Base-by-base conservation (phyloP, 2,888 invertebrate species). In the Trichogramma dendrolimi region DNA sequence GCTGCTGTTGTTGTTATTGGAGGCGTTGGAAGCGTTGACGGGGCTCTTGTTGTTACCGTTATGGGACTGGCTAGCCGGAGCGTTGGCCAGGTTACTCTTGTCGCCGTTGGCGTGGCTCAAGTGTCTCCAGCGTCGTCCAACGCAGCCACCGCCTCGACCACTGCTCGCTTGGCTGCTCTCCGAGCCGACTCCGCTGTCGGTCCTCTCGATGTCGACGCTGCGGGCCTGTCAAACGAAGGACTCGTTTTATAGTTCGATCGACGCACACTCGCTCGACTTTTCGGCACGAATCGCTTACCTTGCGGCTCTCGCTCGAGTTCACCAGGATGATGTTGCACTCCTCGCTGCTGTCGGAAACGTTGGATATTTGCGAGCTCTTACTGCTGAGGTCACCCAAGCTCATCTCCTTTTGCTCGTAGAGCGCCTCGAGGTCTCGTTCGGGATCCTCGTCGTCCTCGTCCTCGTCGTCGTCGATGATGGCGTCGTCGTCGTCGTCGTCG, bases 181-280 rank as follows among this genome's bases (percentile, higher is more conserved):
- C 4, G 93, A 93, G 55, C 94, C 94, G 2, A 94, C 94, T 3
- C 94, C 95, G 14, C 94, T 94, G 78, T 94, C 94, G 73, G 94
- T 94, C 68, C 95, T 84, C 81, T 94, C 94, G 69, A 94, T 89
- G 78, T 94, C 93, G 4, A 87, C 86, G 6, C 84, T 78, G 61
- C 81, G 78, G 48, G 79, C 77, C 71, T 80, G 70, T 0, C 8
- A 58, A 55, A 46, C 53, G n/a, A 46, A 57, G 27, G 27, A 27
- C 3, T 27, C 27, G 27, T 52, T 61, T 51, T 39, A 27, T 8
- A 40, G 27, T 27, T 27, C 27, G 27, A 27, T 27, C 27, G 27
- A 2, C 3, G 27, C 27, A 2, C 43, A 55, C 43, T 14, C 8
- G 39, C 54, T 59, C 53, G 11, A 50, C 27, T 27, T 2, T 27